Conservation (phyloP, 1,140 invertebrate genomes). For the Orchesella cincta region DNA sequence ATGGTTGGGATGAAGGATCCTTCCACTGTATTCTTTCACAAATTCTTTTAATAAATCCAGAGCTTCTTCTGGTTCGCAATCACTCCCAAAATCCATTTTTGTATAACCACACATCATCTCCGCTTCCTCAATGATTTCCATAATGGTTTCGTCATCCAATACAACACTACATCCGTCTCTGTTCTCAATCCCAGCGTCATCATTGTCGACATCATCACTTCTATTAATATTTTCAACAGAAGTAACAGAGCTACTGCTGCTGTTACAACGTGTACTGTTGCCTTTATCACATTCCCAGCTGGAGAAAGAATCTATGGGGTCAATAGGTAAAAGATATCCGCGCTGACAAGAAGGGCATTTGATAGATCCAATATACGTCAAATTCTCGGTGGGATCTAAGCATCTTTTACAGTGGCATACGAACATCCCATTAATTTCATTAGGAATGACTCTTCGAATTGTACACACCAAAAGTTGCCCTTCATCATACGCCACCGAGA, state of each 20-base stretch:
- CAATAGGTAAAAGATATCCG: conserved; percentile 41
- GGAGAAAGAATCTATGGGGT: conserved; percentile 42
- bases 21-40: conserved; percentile 62
- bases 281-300: conserved; percentile 39
- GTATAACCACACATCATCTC: conserved; percentile 33
- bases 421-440: conserved; percentile 74
- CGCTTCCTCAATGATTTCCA: conserved; percentile 32
- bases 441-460: conserved; percentile 68
- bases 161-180: conserved; percentile 6
- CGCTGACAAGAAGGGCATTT: conserved; percentile 60
- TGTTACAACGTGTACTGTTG: background rate
- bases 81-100: background rate
- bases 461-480: conserved; percentile 59
- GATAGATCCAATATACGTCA: conserved; percentile 71
- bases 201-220: background rate
- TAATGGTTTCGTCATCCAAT: conserved; percentile 32
- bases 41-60: conserved; percentile 57
- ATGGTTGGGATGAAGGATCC: conserved; percentile 66
- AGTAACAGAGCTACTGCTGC: background rate
- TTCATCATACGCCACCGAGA: conserved; percentile 31
- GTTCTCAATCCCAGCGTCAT: background rate
- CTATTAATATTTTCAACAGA: no score
- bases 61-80: conserved; percentile 2
- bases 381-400: conserved; percentile 71
- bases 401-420: conserved; percentile 72